phyloP scores from a whole-genome alignment of 2,797 vertebrate genomes.

The Podargus strigoides region DNA sequence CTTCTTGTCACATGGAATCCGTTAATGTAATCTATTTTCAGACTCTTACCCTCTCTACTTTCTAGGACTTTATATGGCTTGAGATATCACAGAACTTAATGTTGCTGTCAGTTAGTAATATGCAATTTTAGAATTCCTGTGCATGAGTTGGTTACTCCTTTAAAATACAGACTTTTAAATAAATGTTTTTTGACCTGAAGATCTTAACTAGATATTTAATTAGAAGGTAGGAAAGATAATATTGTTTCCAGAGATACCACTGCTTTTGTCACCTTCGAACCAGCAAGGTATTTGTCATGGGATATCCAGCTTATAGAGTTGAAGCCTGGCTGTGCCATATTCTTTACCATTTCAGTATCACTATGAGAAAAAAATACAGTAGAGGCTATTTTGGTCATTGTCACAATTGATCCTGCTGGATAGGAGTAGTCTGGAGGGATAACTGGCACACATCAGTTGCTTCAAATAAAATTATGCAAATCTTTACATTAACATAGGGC shows the following conservation, averaged over 20 bases:
- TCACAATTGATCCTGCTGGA: not conserved
- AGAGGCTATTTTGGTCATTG: not conserved
- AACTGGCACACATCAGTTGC: not conserved
- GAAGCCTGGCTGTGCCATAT: not conserved
- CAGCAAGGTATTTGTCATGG: not conserved
- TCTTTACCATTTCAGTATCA: not conserved
- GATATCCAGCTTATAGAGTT: not conserved
- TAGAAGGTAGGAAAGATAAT: not conserved
- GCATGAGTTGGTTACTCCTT: not conserved
- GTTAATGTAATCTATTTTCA: not conserved
- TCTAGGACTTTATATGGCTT: not conserved
- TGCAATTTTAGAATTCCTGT: not conserved
- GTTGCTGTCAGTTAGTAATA: not conserved
- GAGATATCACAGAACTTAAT: not conserved
- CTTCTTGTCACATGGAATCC: not conserved
- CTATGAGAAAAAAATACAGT: not conserved
- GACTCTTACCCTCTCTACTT: not conserved
- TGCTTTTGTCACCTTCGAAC: not conserved
- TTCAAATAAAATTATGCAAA: not conserved
- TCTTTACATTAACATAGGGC: slow-evolving; percentile 76
- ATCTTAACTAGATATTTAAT: not conserved
- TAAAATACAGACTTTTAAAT: not conserved
- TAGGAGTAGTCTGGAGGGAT: not conserved
- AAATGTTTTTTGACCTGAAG: not conserved
- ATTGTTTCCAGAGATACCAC: not conserved